phyloP scores from a whole-genome alignment of 2,113 vertebrate species.

The Amphiprion ocellaris region DNA sequence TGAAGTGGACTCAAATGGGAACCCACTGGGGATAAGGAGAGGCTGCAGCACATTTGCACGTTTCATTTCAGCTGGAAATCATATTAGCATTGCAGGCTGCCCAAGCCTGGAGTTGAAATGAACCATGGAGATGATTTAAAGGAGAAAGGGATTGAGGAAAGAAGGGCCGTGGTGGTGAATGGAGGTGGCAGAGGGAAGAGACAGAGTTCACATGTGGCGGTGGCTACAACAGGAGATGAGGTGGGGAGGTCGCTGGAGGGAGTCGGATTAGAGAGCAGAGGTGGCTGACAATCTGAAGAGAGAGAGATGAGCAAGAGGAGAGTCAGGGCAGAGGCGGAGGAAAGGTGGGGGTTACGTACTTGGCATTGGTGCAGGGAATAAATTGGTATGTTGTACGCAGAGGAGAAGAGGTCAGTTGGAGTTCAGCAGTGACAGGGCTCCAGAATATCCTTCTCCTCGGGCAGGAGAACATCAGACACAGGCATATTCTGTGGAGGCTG shows the following conservation, averaged over 20 bases:
- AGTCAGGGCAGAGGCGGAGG: not conserved
- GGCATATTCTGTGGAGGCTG: conserved; percentile 32
- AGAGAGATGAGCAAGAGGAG: conserved; percentile 28
- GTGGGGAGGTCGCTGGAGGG: conserved; percentile 6
- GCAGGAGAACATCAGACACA: conserved; percentile 47
- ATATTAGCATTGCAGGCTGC: conserved; percentile 62
- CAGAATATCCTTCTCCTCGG: conserved; percentile 38
- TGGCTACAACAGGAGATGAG: conserved; percentile 6
- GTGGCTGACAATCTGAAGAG: conserved; percentile 14
- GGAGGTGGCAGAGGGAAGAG: conserved; percentile 10
- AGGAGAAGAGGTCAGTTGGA: conserved; percentile 64
- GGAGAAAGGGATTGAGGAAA: conserved; percentile 47
- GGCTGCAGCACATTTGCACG: conserved; percentile 69
- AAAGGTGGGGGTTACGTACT: conserved; percentile 39
- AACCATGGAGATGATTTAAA: conserved; percentile 68
- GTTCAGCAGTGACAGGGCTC: conserved; percentile 64
- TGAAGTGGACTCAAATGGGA: conserved; percentile 54
- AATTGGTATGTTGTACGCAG: conserved; percentile 51
- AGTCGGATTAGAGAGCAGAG: conserved; percentile 26
- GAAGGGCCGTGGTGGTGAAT: conserved; percentile 1
- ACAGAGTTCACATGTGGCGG: not conserved
- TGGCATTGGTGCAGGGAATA: conserved; percentile 50
- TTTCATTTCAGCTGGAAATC: conserved; percentile 79
- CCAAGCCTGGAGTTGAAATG: conserved; percentile 67
- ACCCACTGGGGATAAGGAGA: conserved; percentile 52